Conservation (phyloP, 2,888 invertebrate species). For the Tipula helvola region DNA sequence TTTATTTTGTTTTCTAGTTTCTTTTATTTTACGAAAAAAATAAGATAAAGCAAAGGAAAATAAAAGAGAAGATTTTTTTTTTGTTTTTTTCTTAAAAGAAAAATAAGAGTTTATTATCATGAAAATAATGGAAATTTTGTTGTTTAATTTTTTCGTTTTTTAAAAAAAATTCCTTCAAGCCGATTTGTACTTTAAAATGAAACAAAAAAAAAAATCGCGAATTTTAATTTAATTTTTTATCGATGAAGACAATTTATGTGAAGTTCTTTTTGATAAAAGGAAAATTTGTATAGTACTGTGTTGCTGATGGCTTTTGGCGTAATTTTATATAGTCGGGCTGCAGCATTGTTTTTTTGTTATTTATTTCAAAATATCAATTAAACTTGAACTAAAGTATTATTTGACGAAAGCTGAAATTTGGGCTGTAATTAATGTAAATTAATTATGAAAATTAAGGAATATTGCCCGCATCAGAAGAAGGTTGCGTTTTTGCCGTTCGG, state of each 20-base stretch:
- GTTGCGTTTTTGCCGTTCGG: too few species aligned
- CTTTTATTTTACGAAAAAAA: neutral
- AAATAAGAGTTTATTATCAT: neutral
- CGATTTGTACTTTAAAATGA: neutral
- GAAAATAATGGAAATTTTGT: neutral
- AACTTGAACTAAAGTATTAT: neutral
- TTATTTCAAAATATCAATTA: neutral
- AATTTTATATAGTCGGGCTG: neutral
- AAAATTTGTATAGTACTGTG: neutral
- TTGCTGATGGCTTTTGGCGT: neutral
- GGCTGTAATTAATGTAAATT: too few species aligned
- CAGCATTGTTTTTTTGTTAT: neutral
- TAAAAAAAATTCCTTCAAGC: neutral
- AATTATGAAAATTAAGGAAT: too few species aligned
- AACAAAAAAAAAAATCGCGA: neutral
- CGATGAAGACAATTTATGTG: neutral
- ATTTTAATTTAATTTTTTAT: neutral
- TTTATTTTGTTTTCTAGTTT: neutral
- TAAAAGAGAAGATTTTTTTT: neutral
- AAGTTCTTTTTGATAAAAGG: neutral
- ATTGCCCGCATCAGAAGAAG: too few species aligned
- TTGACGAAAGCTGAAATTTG: too few species aligned
- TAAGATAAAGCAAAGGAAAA: neutral
- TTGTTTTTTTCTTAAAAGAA: neutral
- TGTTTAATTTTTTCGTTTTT: neutral